These are phyloP conservation scores for Enteromius mattozi DNA, from an alignment of 2,797 vertebrate genomes.

Conservation along the genomic window DNA sequence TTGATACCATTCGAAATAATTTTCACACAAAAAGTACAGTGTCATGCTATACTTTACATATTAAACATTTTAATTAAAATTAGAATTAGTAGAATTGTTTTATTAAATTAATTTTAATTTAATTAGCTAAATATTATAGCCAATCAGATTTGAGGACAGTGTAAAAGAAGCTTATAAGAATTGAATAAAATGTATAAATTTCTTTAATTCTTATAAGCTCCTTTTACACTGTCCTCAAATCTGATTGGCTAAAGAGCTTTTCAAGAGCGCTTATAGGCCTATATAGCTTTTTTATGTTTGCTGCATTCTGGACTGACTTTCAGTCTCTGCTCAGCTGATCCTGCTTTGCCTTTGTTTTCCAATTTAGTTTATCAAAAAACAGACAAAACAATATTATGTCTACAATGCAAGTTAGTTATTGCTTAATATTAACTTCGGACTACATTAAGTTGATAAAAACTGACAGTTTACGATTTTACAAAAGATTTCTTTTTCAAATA, in stretches of 20 bases:
- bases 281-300: background rate
- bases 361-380: background rate
- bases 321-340: background rate
- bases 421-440: background rate
- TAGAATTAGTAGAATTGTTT: background rate
- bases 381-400: background rate
- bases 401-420: constrained; percentile 1
- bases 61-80: too few relatives aligned
- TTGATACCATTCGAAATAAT: background rate
- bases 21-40: background rate
- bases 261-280: background rate
- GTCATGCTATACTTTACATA: background rate
- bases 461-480: background rate
- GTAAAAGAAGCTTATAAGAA: too few relatives aligned
- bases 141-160: too few relatives aligned
- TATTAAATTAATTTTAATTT: background rate
- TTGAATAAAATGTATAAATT: background rate
- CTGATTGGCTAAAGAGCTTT: background rate
- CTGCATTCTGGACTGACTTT: background rate
- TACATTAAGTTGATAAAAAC: background rate
- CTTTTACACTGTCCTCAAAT: background rate
- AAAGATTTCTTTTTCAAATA: background rate
- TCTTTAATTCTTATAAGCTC: background rate
- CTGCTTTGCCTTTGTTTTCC: background rate
- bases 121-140: background rate